Conservation (phyloP, 2,113 vertebrate species). For the Columba livia region DNA sequence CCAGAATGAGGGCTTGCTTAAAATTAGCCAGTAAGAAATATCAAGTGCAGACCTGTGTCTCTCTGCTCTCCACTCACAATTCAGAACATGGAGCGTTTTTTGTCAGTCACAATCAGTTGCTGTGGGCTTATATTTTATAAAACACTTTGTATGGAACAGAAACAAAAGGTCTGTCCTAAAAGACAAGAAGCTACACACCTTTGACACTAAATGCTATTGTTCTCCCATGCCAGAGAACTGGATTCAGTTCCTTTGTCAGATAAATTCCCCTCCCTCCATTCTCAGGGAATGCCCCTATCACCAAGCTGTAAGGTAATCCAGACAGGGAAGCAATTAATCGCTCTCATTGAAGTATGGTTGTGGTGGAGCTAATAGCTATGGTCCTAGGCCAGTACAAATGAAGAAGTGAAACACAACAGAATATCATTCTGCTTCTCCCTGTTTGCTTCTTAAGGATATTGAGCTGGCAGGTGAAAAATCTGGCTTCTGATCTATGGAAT, state of each 20-base stretch:
- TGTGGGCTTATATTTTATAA: neutral
- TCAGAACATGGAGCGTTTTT: neutral
- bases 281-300: neutral
- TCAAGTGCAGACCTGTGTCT: neutral
- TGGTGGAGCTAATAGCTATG: neutral
- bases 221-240: neutral
- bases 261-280: neutral
- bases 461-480: neutral
- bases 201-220: neutral
- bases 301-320: neutral
- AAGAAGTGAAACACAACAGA: neutral
- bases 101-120: neutral
- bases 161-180: neutral
- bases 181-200: neutral
- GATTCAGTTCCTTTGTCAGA: neutral
- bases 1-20: neutral
- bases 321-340: neutral
- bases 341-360: neutral
- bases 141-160: neutral
- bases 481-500: neutral
- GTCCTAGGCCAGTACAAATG: accelerated
- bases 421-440: neutral
- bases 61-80: neutral
- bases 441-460: neutral
- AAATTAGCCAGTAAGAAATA: neutral